phyloP scores from a whole-genome alignment of 2,113 vertebrate genomes.

The Centropus unirufus region DNA sequence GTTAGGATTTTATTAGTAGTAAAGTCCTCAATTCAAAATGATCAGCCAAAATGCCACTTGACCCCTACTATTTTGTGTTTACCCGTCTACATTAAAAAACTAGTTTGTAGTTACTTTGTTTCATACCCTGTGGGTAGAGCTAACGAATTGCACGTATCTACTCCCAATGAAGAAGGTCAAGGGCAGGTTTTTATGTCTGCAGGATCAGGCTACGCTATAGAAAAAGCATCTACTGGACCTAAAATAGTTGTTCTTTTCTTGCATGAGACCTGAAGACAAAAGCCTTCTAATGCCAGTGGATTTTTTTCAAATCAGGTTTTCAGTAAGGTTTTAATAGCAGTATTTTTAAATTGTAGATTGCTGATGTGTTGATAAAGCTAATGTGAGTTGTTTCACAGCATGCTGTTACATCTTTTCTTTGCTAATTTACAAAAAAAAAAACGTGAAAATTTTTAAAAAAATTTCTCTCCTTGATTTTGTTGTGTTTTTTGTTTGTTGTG shows the following conservation, averaged over 20 bases:
- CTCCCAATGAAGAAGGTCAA: background rate
- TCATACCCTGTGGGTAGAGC: background rate
- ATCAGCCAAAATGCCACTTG: background rate
- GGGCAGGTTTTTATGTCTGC: background rate
- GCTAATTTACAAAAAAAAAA: background rate
- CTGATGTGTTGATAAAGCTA: background rate
- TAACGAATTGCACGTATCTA: background rate
- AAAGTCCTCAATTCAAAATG: accelerated
- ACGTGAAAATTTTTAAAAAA: background rate
- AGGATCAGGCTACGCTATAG: background rate
- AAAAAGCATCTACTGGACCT: background rate
- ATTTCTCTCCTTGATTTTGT: background rate
- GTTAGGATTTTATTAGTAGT: background rate
- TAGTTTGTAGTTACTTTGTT: background rate
- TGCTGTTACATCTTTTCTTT: background rate
- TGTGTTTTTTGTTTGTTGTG: background rate
- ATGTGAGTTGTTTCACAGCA: background rate
- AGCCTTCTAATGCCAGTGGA: background rate
- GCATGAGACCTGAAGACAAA: background rate
- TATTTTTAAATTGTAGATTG: background rate
- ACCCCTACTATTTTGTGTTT: background rate
- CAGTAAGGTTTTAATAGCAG: background rate
- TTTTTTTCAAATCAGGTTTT: background rate
- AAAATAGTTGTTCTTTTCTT: background rate
- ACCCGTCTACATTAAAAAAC: background rate